phyloP scores from a whole-genome alignment of 1,140 invertebrate species.

The Venustaconcha ellipsiformis region DNA sequence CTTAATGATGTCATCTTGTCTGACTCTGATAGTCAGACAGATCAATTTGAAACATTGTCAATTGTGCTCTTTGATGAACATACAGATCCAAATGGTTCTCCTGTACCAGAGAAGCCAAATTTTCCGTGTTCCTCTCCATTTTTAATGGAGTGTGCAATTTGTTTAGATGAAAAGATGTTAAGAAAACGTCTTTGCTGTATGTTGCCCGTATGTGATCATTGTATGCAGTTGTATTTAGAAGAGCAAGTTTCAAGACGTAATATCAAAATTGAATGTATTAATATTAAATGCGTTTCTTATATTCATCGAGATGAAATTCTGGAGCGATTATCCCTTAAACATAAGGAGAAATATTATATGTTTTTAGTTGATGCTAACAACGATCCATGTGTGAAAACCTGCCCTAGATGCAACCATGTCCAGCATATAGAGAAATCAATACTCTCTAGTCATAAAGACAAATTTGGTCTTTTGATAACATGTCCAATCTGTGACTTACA shows the following conservation, averaged over 20 bases:
- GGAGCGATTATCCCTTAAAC: slow-evolving; percentile 42
- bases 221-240: slow-evolving; percentile 60
- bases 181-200: slow-evolving; percentile 68
- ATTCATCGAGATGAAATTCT: slow-evolving; percentile 67
- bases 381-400: slow-evolving; percentile 67
- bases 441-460: slow-evolving; percentile 38
- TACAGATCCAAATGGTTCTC: too few species aligned
- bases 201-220: slow-evolving; percentile 62
- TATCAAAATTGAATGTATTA: slow-evolving; percentile 66
- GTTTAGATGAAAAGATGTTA: slow-evolving; percentile 38
- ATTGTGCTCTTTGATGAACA: too few species aligned
- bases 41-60: too few species aligned
- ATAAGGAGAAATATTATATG: slow-evolving; percentile 65
- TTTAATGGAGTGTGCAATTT: slow-evolving; percentile 47
- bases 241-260: slow-evolving; percentile 57
- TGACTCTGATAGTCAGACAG: too few species aligned
- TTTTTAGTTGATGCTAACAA: slow-evolving; percentile 66
- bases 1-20: too few species aligned
- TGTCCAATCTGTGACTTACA: slow-evolving; percentile 64
- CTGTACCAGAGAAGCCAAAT: too few species aligned
- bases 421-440: slow-evolving; percentile 26
- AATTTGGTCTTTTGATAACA: slow-evolving; percentile 47
- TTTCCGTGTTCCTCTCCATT: too few species aligned
- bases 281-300: slow-evolving; percentile 51
- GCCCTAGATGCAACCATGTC: slow-evolving; percentile 66